Conservation (phyloP, 2,797 vertebrate genomes). For the Tragelaphus eurycerus region DNA sequence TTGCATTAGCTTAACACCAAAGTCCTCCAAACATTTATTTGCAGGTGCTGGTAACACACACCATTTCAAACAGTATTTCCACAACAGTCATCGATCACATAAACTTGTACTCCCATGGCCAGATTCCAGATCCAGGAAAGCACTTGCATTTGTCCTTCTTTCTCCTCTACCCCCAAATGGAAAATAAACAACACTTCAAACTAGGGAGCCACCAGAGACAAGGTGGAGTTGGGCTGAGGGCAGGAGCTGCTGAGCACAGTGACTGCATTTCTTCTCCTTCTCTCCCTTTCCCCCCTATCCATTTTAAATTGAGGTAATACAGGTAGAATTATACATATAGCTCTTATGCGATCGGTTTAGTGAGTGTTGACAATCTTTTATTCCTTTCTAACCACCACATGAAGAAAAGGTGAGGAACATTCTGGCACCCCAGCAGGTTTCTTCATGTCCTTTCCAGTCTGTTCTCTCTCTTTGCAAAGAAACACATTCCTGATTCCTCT, state of each 20-base stretch:
- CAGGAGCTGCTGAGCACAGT: no score
- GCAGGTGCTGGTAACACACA: neutral
- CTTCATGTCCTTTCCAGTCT: neutral
- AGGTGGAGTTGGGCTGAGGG: neutral
- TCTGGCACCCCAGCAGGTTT: neutral
- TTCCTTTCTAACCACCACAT: neutral
- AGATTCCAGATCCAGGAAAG: neutral
- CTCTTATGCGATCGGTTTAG: neutral
- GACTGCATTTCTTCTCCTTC: neutral
- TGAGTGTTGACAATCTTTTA: neutral
- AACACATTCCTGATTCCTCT: neutral
- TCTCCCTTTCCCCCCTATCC: no score
- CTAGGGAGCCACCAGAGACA: neutral
- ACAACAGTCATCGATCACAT: neutral
- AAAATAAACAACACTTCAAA: neutral
- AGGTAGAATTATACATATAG: neutral
- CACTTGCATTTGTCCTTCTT: neutral
- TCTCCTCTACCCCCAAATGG: neutral
- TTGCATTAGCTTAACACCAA: neutral
- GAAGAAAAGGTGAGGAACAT: neutral
- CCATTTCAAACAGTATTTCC: neutral
- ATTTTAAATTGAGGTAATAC: neutral
- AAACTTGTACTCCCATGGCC: neutral
- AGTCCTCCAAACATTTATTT: neutral
- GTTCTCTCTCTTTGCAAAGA: neutral